Evolutionary conservation across 1,140 invertebrate species (phyloP), one percentile per base, ranked within the genome.

Genomic region (Caenorhabditis briggsae): DNA sequence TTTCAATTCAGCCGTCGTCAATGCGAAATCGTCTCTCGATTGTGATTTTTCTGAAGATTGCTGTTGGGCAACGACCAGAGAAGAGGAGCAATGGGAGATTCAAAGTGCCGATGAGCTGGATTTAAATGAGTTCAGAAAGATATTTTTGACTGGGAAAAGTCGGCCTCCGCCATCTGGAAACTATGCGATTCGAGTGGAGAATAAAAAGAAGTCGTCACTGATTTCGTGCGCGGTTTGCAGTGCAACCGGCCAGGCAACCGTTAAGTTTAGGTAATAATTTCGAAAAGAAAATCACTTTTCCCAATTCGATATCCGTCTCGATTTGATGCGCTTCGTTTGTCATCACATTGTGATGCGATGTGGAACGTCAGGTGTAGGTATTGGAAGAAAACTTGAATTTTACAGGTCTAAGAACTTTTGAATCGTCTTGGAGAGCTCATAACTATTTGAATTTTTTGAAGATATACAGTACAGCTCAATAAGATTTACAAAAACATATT

Each of bases 21-120:
- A 33, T 33, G 12, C 70, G 12, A 78, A 78, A 78, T 78, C 70
- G 16, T 50, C 43, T 48, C 70, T 78, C 46, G 70, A 78, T 41
- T 78, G 70, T 50, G 70, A 78, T 78, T 78, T 78, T 41, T 78
- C 70, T 50, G 70, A 78, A 50, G 70, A 78, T 25, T 78, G 70
- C 23, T 78, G 70, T 50, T 78, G 70, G 70, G 70, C 70, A 9
- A 50, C 70, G n/a, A 78, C 70, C 6, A 16, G 46, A 48, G 70
- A 78, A 78, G 70, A 78, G 23, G 70, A 78, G 46, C 70, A 78
- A 25, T 78, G 70, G 70, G 70, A 78, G 20, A 78, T 78, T 25
- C 70, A 78, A 41, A 78, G 46, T 78, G 70, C 70, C 5, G 70
- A 78, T 48, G 46, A 50, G 12, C n/a, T 78, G 18, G 70, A 78